A percentile compares a stretch with the other conserved stretches of the same genome.
phyloP scores from a whole-genome alignment of 2,113 vertebrate genomes.

The Myotis yumanensis region DNA sequence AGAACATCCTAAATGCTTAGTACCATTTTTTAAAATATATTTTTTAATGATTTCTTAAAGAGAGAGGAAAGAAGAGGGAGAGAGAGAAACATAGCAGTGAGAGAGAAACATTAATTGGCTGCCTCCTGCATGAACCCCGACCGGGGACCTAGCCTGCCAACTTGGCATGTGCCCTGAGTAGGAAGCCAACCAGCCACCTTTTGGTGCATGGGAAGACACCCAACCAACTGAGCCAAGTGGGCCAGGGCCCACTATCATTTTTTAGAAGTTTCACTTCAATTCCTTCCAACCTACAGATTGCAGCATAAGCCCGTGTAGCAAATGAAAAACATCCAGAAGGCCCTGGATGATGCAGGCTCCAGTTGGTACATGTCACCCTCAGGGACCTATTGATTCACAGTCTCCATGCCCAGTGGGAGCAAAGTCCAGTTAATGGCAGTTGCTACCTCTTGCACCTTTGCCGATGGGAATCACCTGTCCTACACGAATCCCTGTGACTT shows the following conservation, averaged over 20 bases:
- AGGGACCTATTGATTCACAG: neutral
- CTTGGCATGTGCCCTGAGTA: too few relatives aligned
- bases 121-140: too few relatives aligned
- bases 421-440: constrained; percentile 55
- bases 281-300: neutral
- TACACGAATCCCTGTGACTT: constrained; percentile 41
- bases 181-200: too few relatives aligned
- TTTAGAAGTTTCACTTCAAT: constrained; percentile 48
- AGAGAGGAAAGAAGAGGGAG: too few relatives aligned
- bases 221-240: too few relatives aligned
- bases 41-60: too few relatives aligned
- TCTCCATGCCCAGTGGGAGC: neutral
- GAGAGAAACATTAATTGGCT: too few relatives aligned
- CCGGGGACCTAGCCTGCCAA: too few relatives aligned
- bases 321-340: neutral
- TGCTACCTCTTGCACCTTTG: constrained; percentile 4
- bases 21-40: neutral
- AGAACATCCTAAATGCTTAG: constrained; percentile 35
- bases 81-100: too few relatives aligned
- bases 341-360: neutral
- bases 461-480: constrained; percentile 54
- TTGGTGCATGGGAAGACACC: too few relatives aligned
- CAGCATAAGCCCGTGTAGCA: neutral
- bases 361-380: neutral
- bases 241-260: neutral